These are phyloP conservation scores for Odocoileus virginianus DNA, from an alignment of 2,113 vertebrate species.

Conservation along the genomic window DNA sequence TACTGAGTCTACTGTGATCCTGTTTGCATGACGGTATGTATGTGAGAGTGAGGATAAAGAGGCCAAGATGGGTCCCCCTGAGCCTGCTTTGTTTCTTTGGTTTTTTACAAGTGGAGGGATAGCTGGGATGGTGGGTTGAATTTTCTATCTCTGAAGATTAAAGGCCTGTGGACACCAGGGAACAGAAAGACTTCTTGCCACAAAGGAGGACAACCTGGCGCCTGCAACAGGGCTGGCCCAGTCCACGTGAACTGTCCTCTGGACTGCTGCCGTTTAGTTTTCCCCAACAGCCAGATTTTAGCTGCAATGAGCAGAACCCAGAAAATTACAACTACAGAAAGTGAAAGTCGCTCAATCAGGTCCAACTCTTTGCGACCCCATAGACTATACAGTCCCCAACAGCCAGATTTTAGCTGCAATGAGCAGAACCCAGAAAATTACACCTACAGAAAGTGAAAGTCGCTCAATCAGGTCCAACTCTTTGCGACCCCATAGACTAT, in stretches of 20 bases:
- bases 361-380: neutral
- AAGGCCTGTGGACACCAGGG: neutral
- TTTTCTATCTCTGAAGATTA: neutral
- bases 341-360: rapidly evolving
- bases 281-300: neutral
- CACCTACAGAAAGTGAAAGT: neutral
- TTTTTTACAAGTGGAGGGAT: neutral
- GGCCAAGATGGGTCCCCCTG: neutral
- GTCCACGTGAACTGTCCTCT: no score
- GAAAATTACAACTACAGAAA: neutral
- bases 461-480: neutral
- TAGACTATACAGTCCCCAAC: neutral
- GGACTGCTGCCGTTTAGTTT: neutral
- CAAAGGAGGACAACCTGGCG: neutral
- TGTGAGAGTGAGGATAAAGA: neutral
- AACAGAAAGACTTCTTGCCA: neutral
- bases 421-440: neutral
- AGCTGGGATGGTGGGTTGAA: neutral
- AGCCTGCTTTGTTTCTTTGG: neutral
- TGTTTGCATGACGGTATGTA: neutral
- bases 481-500: neutral
- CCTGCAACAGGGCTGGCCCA: no score
- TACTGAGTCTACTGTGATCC: neutral
- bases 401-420: neutral
- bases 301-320: neutral